Percentiles rank a stretch among this genome's conserved stretches.
phyloP scores from a whole-genome alignment of 2,888 invertebrate genomes.

The Tetropium fuscum region DNA sequence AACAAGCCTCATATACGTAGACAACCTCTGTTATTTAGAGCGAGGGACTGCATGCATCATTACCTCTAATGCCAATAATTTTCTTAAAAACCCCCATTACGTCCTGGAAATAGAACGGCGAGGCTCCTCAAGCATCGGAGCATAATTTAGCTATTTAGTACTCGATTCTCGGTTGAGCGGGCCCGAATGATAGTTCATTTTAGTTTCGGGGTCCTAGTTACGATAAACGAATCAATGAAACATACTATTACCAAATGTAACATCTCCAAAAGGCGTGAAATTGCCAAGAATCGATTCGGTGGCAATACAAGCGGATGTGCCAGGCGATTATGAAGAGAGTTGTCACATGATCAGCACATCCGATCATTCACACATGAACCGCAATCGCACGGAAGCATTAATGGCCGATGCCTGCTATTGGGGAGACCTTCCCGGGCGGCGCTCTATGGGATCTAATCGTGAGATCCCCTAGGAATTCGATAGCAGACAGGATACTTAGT shows the following conservation, averaged over 20 bases:
- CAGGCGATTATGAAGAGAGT: slow-evolving; percentile 40
- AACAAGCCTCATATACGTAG: too few species aligned
- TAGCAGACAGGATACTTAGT: not conserved
- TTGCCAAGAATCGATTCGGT: slow-evolving; percentile 57
- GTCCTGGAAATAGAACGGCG: slow-evolving; percentile 1
- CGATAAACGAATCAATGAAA: slow-evolving; percentile 59
- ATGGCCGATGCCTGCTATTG: slow-evolving; percentile 32
- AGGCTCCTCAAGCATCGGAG: slow-evolving; percentile 25
- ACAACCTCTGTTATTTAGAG: too few species aligned
- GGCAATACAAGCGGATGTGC: slow-evolving; percentile 36
- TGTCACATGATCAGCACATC: slow-evolving; percentile 43
- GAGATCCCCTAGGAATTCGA: slow-evolving; percentile 9
- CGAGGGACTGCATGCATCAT: too few species aligned
- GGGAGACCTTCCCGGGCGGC: not conserved
- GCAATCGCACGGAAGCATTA: slow-evolving; percentile 40
- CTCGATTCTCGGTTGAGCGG: slow-evolving; percentile 31
- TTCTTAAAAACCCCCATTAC: slow-evolving; percentile 12
- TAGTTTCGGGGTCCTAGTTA: slow-evolving; percentile 28
- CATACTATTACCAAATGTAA: slow-evolving; percentile 58
- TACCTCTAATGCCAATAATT: too few species aligned
- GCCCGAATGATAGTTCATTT: slow-evolving; percentile 30
- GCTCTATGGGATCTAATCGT: slow-evolving; percentile 9
- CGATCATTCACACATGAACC: slow-evolving; percentile 37
- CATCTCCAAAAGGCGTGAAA: slow-evolving; percentile 59
- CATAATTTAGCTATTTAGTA: slow-evolving; percentile 42